A percentile compares a stretch with the other conserved stretches of the same genome.
phyloP scores from a whole-genome alignment of 1,140 invertebrate species.

The Psix sp. region DNA sequence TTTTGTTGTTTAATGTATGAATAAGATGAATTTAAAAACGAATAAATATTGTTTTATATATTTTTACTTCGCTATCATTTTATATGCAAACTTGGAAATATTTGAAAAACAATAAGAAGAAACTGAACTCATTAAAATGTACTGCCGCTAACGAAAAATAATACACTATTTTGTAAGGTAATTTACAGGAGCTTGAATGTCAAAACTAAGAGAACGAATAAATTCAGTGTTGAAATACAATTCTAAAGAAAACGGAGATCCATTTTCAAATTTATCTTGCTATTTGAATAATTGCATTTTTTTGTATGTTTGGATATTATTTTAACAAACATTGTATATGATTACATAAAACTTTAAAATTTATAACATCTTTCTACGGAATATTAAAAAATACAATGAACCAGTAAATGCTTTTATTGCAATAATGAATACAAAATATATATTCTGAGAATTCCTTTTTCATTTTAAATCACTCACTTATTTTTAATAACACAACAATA shows the following conservation, averaged over 20 bases:
- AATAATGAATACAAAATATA: too few species aligned
- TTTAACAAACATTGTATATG: constrained; percentile 6
- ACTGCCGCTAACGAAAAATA: constrained; percentile 45
- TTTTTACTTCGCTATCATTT: too few species aligned
- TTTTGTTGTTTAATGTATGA: background rate
- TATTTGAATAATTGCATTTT: too few species aligned
- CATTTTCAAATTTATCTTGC: constrained; percentile 56
- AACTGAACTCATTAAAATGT: constrained; percentile 42
- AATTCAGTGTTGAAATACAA: constrained; percentile 44
- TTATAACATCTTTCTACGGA: too few species aligned
- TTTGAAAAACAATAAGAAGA: constrained; percentile 48
- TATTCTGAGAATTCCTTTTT: too few species aligned
- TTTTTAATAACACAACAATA: too few species aligned
- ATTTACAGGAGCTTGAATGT: constrained; percentile 20
- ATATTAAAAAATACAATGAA: too few species aligned
- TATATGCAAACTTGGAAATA: constrained; percentile 21
- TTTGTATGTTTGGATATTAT: constrained; percentile 38
- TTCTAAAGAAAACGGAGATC: constrained; percentile 26
- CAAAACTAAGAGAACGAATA: constrained; percentile 49
- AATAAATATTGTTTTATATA: constrained; percentile 8
- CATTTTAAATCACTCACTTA: too few species aligned
- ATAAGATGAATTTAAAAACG: constrained; percentile 26
- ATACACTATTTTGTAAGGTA: constrained; percentile 26
- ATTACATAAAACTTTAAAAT: background rate
- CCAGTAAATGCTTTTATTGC: too few species aligned